Evolutionary conservation across 1,140 invertebrate genomes (phyloP).

Genomic region (Oscheius sp.): DNA sequence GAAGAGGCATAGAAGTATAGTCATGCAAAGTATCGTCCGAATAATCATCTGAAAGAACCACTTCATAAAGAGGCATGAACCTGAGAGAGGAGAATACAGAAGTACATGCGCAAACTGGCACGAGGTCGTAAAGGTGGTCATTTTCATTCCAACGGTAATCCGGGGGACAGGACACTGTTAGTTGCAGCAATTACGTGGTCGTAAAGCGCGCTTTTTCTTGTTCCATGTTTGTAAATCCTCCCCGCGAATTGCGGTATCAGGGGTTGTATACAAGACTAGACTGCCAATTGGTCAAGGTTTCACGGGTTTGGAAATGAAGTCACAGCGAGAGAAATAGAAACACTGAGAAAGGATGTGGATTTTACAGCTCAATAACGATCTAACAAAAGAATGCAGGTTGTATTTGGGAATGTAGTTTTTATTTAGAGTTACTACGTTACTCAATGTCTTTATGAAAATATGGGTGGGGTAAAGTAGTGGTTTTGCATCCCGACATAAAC

Average conservation of each 20-base stretch:
- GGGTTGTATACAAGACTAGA: too few species aligned
- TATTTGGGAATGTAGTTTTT: neutral
- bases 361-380: too few species aligned
- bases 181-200: neutral
- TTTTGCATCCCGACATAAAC: too few species aligned
- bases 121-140: constrained; percentile 11
- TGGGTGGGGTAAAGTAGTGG: too few species aligned
- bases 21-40: neutral
- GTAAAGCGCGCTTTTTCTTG: neutral
- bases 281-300: too few species aligned
- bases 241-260: too few species aligned
- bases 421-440: too few species aligned
- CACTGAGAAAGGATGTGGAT: too few species aligned
- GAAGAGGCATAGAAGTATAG: neutral
- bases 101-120: constrained; percentile 9
- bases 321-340: neutral
- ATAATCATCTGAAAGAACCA: neutral
- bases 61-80: neutral
- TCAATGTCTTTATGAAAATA: too few species aligned
- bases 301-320: neutral
- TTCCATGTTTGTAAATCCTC: constrained; percentile 7
- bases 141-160: constrained; percentile 14
- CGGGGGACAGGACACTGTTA: constrained; percentile 3
- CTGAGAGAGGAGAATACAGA: neutral
- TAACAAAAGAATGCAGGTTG: too few species aligned